These are phyloP conservation scores for Greenwoodochromis staneri DNA, from an alignment of 2,113 vertebrate genomes.

Conservation along the genomic window DNA sequence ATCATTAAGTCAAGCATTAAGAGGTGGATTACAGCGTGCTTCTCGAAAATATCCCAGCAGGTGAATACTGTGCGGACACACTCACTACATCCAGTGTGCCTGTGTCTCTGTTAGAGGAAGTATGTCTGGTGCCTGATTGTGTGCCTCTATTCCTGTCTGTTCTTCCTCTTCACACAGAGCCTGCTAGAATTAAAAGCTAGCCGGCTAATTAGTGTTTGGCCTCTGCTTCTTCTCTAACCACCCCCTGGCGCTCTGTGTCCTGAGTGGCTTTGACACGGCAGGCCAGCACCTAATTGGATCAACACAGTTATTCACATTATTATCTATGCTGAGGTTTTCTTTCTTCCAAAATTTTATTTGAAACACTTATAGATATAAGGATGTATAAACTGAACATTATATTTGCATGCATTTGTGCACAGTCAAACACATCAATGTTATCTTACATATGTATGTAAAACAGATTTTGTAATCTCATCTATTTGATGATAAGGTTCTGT, in stretches of 20 bases:
- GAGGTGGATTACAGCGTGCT: slow-evolving; percentile 23
- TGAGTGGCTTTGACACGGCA: slow-evolving; percentile 47
- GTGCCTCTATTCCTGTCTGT: background rate
- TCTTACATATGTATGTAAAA: background rate
- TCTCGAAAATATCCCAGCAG: slow-evolving; percentile 6
- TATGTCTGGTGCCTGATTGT: background rate
- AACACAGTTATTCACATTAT: slow-evolving; percentile 55
- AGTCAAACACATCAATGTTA: background rate
- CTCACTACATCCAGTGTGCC: background rate
- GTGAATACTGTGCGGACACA: background rate
- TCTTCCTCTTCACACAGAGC: slow-evolving; percentile 30
- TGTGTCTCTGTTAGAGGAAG: background rate
- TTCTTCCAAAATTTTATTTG: background rate
- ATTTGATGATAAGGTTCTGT: background rate
- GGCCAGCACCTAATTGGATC: slow-evolving; percentile 59
- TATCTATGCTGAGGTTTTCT: slow-evolving; percentile 6
- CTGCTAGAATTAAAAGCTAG: slow-evolving; percentile 23
- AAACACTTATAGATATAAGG: background rate
- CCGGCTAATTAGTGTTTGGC: slow-evolving; percentile 53
- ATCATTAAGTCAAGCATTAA: slow-evolving; percentile 24
- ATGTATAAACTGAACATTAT: background rate
- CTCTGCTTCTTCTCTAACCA: slow-evolving; percentile 35
- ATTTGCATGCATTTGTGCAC: background rate
- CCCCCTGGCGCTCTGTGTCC: slow-evolving; percentile 34
- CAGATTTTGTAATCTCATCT: background rate